phyloP scores from a whole-genome alignment of 2,888 invertebrate species.

The Mythimna albipuncta region DNA sequence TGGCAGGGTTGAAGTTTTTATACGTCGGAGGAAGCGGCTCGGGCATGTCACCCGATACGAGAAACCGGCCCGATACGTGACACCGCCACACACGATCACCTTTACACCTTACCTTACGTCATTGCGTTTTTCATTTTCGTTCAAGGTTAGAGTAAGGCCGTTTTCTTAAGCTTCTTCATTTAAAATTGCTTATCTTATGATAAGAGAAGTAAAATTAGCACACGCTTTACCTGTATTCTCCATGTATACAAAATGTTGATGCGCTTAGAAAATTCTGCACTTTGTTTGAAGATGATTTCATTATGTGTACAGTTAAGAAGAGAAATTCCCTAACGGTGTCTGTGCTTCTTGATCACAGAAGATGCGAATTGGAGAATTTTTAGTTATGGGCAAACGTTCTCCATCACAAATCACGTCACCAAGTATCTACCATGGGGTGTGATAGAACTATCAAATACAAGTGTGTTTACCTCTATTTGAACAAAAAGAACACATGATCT shows the following conservation, averaged over 20 bases:
- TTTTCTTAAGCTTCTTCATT: constrained; percentile 62
- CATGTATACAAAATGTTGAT: not conserved
- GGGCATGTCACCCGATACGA: constrained; percentile 80
- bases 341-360: not conserved
- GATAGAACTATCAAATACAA: not conserved
- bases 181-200: not conserved
- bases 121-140: constrained; percentile 80
- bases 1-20: constrained; percentile 85
- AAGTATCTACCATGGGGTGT: not conserved
- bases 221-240: not conserved
- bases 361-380: not conserved
- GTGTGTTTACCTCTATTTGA: too few species aligned
- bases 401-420: too few species aligned
- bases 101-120: constrained; percentile 83
- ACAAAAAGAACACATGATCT: not conserved
- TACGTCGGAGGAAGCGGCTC: constrained; percentile 78
- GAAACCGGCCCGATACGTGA: constrained; percentile 86
- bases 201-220: not conserved
- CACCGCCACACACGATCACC: constrained; percentile 83
- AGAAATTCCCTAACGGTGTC: not conserved
- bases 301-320: not conserved
- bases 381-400: not conserved
- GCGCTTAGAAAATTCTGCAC: too few species aligned
- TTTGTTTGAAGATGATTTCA: not conserved
- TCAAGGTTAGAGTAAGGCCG: constrained; percentile 84